Percentiles rank a stretch among this genome's conserved stretches.
These are phyloP conservation scores for Adelognathus sp. DNA, from an alignment of 2,888 invertebrate genomes.

Conservation along the genomic window DNA sequence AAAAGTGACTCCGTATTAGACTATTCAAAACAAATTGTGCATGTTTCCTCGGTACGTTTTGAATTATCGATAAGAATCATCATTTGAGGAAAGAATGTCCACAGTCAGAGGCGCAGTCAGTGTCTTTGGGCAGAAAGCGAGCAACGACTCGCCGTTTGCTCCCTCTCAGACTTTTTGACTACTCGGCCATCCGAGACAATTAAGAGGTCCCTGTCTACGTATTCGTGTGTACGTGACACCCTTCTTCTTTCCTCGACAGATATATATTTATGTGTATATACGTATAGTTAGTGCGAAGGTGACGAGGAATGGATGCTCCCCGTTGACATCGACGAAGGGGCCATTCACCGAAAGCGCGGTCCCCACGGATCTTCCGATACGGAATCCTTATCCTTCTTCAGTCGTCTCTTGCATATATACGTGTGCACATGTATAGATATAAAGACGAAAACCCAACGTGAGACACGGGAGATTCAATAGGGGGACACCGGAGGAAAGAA, in stretches of 20 bases:
- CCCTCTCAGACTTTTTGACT: constrained; percentile 7
- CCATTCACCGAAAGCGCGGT: constrained; percentile 18
- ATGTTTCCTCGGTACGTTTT: too few species aligned
- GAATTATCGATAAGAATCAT: too few species aligned
- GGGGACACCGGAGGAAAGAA: constrained; percentile 19
- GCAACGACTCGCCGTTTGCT: neutral
- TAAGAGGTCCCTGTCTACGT: neutral
- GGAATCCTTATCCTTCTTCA: constrained; percentile 7
- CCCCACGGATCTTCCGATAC: constrained; percentile 31
- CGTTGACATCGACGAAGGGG: constrained; percentile 35
- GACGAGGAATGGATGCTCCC: constrained; percentile 34
- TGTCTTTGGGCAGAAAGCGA: neutral
- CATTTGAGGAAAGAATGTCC: too few species aligned
- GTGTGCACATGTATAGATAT: neutral
- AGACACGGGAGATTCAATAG: constrained; percentile 25
- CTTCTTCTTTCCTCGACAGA: constrained; percentile 1
- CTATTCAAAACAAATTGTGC: too few species aligned
- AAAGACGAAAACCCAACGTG: constrained; percentile 14
- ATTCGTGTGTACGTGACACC: neutral
- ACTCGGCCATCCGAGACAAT: constrained; percentile 19
- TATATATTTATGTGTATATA: neutral
- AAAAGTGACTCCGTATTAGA: too few species aligned
- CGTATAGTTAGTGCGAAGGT: neutral
- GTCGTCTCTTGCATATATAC: neutral
- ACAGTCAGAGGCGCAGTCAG: too few species aligned